Evolutionary conservation across 2,888 invertebrate species (phyloP), one percentile per base, ranked within the genome.

Genomic region (Coleophora deauratella): DNA sequence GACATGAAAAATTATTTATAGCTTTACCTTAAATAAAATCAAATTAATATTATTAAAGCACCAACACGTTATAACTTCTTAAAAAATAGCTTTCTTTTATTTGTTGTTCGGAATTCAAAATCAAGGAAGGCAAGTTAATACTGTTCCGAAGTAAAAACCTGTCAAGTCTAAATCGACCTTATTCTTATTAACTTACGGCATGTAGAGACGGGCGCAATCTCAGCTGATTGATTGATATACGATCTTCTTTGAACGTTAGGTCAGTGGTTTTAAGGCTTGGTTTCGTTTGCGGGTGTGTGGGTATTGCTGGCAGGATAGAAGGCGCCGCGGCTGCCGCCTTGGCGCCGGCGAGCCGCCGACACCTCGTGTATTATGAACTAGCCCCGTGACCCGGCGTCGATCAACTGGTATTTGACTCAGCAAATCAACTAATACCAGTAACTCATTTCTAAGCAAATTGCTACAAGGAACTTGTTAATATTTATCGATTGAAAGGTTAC

Each of bases 301-400:
- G 28, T 30, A 37, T 31, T n/a, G 64, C 65, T 66, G 71, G 71
- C 75, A 82, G 79, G 82, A 77, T 73, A 73, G 78, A 61, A 79
- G 84, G 84, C 84, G 84, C 84, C 84, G 71, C 65, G 61, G 51
- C 72, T 76, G 72, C 74, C 76, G 70, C 74, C 70, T 61, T 81
- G 84, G 84, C 84, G 84, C 84, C 84, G 79, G 68, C 79, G 67
- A 62, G 84, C 78, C 84, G 82, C 79, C 74, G 68, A 77, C 82
- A 80, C 82, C 80, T 84, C 79, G 79, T 80, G 80, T 81, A 80
- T 81, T 82, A 81, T 82, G 80, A 72, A 81, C 82, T 81, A 82
- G 81, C 75, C 78, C 63, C 72, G 76, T 78, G 80, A 84, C 82
- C 82, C 67, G 81, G 67, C 80, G 74, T 74, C 76, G 79, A 80